Evolutionary conservation across 2,888 invertebrate genomes (phyloP).

Genomic region (Neoascia interrupta): DNA sequence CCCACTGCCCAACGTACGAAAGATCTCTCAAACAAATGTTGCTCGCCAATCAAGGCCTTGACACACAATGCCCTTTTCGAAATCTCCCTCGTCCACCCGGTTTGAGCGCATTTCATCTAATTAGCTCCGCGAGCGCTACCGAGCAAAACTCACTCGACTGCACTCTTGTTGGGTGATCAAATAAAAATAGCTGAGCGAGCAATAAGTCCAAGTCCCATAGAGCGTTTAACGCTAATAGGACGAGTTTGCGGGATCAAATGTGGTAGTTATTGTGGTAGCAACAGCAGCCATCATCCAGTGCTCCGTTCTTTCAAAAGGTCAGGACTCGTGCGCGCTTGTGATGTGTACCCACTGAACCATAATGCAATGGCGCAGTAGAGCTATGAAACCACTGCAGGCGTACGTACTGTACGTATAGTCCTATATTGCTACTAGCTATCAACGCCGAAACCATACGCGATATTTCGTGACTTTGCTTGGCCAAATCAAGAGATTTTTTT

Average conservation of each 20-base stretch:
- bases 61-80: slow-evolving; percentile 55
- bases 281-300: slow-evolving; percentile 58
- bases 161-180: slow-evolving; percentile 45
- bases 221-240: slow-evolving; percentile 62
- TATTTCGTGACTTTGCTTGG: slow-evolving; percentile 59
- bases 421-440: slow-evolving; percentile 23
- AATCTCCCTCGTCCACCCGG: neutral
- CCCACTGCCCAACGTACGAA: slow-evolving; percentile 32
- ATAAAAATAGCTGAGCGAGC: slow-evolving; percentile 47
- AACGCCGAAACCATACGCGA: slow-evolving; percentile 37
- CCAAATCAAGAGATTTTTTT: slow-evolving; percentile 56
- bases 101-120: slow-evolving; percentile 57
- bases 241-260: slow-evolving; percentile 66
- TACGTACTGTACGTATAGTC: slow-evolving; percentile 9
- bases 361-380: too few relatives aligned
- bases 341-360: slow-evolving; percentile 51
- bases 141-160: slow-evolving; percentile 38
- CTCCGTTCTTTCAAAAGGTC: slow-evolving; percentile 59
- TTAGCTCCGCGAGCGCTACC: slow-evolving; percentile 48
- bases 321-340: slow-evolving; percentile 61
- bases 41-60: slow-evolving; percentile 57
- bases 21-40: slow-evolving; percentile 21
- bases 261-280: slow-evolving; percentile 61
- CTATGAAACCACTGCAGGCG: slow-evolving; percentile 19
- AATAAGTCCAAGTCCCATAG: slow-evolving; percentile 42